A percentile compares a stretch with the other conserved stretches of the same genome.
phyloP scores from a whole-genome alignment of 2,797 vertebrate genomes.

The Hephaestus fuliginosus region DNA sequence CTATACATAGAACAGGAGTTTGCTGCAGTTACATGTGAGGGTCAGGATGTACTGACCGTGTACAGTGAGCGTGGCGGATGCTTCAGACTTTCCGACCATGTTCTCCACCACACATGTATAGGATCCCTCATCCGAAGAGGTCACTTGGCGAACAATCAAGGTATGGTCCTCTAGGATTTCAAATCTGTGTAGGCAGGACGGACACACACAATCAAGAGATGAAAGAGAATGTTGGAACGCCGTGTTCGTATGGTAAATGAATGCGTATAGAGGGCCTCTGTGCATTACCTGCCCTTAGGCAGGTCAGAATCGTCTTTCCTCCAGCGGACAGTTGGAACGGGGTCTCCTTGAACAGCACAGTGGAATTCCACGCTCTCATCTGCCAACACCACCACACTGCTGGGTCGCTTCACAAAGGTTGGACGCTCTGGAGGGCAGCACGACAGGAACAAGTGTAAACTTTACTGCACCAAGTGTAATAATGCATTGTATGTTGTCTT shows the following conservation, averaged over 20 bases:
- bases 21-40: conserved; percentile 11
- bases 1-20: conserved; percentile 4
- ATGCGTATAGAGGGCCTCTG: conserved; percentile 42
- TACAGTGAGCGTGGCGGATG: conserved; percentile 94
- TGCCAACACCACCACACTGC: conserved; percentile 90
- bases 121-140: conserved; percentile 92
- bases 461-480: background rate
- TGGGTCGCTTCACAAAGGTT: conserved; percentile 93
- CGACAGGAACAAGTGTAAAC: conserved; percentile 7
- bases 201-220: conserved; percentile 57
- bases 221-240: conserved; percentile 41
- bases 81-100: conserved; percentile 98
- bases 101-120: conserved; percentile 98
- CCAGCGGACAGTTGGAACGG: conserved; percentile 94
- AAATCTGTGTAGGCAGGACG: conserved; percentile 86
- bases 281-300: conserved; percentile 91
- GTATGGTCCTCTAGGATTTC: conserved; percentile 98
- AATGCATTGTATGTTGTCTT: background rate
- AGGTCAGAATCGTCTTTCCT: conserved; percentile 95
- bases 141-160: conserved; percentile 93
- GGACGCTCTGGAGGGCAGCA: conserved; percentile 89
- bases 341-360: conserved; percentile 94
- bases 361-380: conserved; percentile 94
- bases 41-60: conserved; percentile 89
- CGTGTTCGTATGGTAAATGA: conserved; percentile 42